Conservation (phyloP, 2,888 invertebrate genomes). For the Ferrisia virgata region DNA sequence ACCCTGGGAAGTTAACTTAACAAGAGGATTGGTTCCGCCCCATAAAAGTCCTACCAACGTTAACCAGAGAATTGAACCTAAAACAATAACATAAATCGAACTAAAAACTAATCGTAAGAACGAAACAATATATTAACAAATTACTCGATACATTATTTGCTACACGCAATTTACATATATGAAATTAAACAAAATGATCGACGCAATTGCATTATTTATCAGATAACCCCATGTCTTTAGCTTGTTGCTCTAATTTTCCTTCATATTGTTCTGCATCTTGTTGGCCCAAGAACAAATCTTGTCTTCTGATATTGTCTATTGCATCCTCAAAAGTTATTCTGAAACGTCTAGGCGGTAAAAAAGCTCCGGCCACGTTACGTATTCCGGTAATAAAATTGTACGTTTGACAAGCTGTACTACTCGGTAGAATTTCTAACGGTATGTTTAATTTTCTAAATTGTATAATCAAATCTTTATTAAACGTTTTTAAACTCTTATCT, state of each 20-base stretch:
- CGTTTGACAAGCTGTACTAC: not conserved
- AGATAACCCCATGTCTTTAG: not conserved
- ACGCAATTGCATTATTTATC: not conserved
- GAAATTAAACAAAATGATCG: not conserved
- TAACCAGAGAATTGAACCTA: not conserved
- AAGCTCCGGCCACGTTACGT: conserved; percentile 31
- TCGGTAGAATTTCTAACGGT: not conserved
- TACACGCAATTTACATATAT: not conserved
- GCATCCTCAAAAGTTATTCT: not conserved
- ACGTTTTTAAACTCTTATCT: not conserved
- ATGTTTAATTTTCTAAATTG: not conserved
- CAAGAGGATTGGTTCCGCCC: conserved; percentile 42
- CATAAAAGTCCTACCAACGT: conserved; percentile 29
- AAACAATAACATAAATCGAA: not conserved
- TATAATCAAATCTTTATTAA: not conserved
- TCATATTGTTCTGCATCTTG: not conserved
- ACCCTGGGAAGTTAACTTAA: conserved; percentile 18
- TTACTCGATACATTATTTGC: not conserved
- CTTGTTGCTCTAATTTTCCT: not conserved
- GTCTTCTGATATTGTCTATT: too few species aligned
- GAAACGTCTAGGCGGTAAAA: not conserved
- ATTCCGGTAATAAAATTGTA: not conserved
- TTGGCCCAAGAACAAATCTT: not conserved
- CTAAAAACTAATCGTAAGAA: too few species aligned
- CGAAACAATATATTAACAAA: not conserved